Evolutionary conservation across 2,113 vertebrate species (phyloP), one percentile per base, ranked within the genome.

Genomic region (Gallinago media): DNA sequence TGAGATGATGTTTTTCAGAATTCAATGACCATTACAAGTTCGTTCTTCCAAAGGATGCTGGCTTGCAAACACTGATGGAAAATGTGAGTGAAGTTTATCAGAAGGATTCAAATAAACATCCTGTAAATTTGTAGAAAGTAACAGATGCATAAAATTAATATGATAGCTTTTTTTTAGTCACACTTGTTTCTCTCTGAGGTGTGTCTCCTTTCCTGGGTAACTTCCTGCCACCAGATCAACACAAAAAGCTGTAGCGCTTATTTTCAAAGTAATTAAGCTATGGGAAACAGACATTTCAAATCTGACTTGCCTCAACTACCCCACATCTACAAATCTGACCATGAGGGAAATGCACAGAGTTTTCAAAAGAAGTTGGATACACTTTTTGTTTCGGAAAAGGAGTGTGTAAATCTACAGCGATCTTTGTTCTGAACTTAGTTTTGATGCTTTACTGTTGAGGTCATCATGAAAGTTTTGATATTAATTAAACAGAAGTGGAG

Each of bases 181-280:
- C 7, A n/a, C 23, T 56, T 82, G 22, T 82, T 91, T 93, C 77
- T 74, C 31, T 88, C 40, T 56, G 76, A 96, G 96, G 92, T 54
- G 72, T 95, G 88, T 83, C 88, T 81, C 50, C 34, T 90, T 96
- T 95, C 94, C 88, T 84, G 94, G 72, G 82, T 83, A 92, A 86
- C 92, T 93, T 96, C 93, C 96, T 96, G 90, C 50, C 38, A 58
- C 13, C 38, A 50, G 42, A 68, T 49, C 54, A 72, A 52, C 54
- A 74, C 25, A 82, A 88, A 85, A 93, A 34, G 15, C 25, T 40
- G 15, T 26, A 63, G 23, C 38, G 50, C 26, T 73, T 92, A 76
- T 58, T 93, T 91, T 88, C 55, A 88, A 83, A 78, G 61, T 54
- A 65, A 89, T 50, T 40, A 68, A 78, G 61, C 15, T 80, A 74